A percentile compares a stretch with the other conserved stretches of the same genome.
Evolutionary conservation across 2,888 invertebrate genomes (phyloP).

Genomic region (Drosophila histrio): DNA sequence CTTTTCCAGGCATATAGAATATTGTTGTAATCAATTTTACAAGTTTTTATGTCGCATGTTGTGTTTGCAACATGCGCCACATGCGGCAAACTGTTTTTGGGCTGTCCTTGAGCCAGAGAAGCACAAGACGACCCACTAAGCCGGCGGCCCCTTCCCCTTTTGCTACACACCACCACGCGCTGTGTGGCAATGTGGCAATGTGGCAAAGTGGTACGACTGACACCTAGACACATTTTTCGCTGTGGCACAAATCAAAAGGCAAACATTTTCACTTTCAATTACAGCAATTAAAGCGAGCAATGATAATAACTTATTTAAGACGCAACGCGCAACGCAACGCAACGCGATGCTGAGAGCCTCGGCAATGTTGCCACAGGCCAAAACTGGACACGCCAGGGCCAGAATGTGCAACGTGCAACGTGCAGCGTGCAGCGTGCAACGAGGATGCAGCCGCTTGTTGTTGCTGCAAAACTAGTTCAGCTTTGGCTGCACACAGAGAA

Average conservation of each 20-base stretch:
- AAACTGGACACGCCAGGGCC: conserved; percentile 47
- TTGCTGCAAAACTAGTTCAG: conserved; percentile 17
- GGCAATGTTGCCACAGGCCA: conserved; percentile 32
- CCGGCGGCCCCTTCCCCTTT: neutral
- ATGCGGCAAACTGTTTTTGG: conserved; percentile 24
- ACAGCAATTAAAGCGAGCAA: conserved; percentile 82
- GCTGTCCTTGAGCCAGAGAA: conserved; percentile 47
- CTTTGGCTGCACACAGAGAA: too few species aligned
- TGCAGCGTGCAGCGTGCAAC: conserved; percentile 4
- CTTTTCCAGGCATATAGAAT: conserved; percentile 26
- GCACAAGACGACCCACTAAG: conserved; percentile 49
- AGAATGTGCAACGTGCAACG: conserved; percentile 8
- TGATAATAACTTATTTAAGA: conserved; percentile 82
- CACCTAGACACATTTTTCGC: conserved; percentile 81
- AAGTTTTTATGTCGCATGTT: conserved; percentile 72
- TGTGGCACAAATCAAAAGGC: conserved; percentile 78
- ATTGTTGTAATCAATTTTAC: conserved; percentile 76
- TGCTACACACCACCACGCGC: neutral
- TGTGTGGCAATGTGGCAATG: conserved; percentile 12
- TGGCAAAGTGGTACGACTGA: conserved; percentile 59
- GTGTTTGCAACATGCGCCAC: conserved; percentile 20
- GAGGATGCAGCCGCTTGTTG: neutral
- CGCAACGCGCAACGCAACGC: conserved; percentile 22
- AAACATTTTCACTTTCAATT: conserved; percentile 83
- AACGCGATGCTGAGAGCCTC: neutral